These are phyloP conservation scores for Plectrocnemia conspersa DNA, from an alignment of 1,140 invertebrate genomes.

Conservation along the genomic window DNA sequence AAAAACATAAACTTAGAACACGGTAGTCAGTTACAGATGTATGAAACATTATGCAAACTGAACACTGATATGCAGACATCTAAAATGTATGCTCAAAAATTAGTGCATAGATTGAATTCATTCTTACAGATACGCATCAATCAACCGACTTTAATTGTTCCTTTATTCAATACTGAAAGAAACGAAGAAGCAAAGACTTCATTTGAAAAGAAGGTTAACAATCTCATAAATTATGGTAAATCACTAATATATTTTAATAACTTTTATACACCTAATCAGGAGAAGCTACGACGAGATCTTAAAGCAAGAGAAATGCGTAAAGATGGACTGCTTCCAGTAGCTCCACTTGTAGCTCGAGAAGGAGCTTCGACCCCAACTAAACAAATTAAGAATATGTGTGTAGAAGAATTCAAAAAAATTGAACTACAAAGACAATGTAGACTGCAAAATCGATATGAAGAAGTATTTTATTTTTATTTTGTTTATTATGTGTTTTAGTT, in stretches of 20 bases:
- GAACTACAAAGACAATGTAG: slow-evolving; percentile 44
- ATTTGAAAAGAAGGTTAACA: slow-evolving; percentile 43
- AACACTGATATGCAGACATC: slow-evolving; percentile 43
- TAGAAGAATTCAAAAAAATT: slow-evolving; percentile 47
- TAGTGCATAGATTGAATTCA: slow-evolving; percentile 44
- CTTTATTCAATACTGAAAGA: slow-evolving; percentile 48
- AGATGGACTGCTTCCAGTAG: slow-evolving; percentile 47
- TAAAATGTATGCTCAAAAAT: slow-evolving; percentile 42
- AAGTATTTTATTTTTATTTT: slow-evolving; percentile 35
- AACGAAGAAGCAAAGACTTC: slow-evolving; percentile 49
- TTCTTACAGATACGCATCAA: slow-evolving; percentile 40
- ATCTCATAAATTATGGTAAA: not conserved
- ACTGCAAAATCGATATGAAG: slow-evolving; percentile 47
- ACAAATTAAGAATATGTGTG: slow-evolving; percentile 41
- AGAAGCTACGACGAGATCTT: slow-evolving; percentile 39
- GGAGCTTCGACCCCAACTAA: slow-evolving; percentile 39
- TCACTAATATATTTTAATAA: not conserved
- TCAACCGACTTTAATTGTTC: slow-evolving; percentile 42
- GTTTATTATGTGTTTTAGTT: not conserved
- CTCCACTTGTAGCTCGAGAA: slow-evolving; percentile 47
- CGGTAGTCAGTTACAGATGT: slow-evolving; percentile 54
- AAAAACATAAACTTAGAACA: slow-evolving; percentile 41
- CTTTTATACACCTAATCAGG: slow-evolving; percentile 18
- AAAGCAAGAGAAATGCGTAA: slow-evolving; percentile 45
- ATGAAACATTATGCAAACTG: slow-evolving; percentile 44